Conservation (phyloP, 1,140 invertebrate species). For the Varroa destructor region DNA sequence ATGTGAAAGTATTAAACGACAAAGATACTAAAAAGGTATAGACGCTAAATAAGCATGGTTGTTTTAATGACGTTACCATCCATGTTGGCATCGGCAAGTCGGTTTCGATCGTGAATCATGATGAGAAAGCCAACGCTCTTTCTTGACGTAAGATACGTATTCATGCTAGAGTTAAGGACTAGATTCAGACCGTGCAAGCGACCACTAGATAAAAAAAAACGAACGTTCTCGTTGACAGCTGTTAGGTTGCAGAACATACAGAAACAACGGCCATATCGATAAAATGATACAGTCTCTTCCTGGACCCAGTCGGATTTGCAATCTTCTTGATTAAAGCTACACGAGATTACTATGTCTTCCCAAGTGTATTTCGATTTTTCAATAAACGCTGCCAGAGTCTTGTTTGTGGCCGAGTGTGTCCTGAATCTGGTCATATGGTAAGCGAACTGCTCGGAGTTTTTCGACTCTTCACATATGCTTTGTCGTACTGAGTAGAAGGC, state of each 20-base stretch:
- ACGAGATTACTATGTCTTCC: not conserved
- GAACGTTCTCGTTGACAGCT: not conserved
- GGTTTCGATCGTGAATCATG: conserved; percentile 13
- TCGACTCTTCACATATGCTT: not conserved
- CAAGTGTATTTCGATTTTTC: conserved; percentile 4
- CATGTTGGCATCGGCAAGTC: not conserved
- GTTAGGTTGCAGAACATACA: conserved; percentile 8
- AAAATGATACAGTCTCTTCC: not conserved
- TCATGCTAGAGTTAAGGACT: not conserved
- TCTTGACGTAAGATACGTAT: not conserved
- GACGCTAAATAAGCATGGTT: too few relatives aligned
- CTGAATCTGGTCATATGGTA: not conserved
- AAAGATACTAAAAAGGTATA: too few relatives aligned
- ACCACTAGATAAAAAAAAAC: not conserved
- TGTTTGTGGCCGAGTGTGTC: not conserved
- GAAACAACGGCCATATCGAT: conserved; percentile 14
- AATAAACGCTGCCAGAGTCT: not conserved
- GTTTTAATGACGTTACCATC: not conserved
- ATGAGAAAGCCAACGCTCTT: not conserved
- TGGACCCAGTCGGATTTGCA: not conserved
- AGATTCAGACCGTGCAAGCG: not conserved
- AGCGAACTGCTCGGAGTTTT: not conserved
- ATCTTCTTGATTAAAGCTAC: not conserved
- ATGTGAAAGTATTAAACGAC: too few relatives aligned
- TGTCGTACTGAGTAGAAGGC: not conserved